Conservation (phyloP, 1,140 invertebrate genomes). For the Penaeus chinensis region DNA sequence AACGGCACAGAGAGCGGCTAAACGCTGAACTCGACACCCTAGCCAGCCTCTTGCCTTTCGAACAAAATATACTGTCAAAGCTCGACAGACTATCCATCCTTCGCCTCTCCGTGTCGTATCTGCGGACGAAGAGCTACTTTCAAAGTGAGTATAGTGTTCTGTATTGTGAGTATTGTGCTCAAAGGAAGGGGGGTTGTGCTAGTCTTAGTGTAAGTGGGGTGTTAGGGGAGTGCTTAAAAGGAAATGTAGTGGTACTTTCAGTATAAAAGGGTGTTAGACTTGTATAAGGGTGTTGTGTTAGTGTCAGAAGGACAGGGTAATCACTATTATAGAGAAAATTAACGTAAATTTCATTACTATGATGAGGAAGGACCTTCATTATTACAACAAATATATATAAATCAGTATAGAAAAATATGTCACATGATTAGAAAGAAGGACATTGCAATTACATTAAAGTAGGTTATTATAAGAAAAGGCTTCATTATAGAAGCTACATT, state of each 20-base stretch:
- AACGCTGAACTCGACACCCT: conserved; percentile 98
- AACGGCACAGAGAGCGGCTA: conserved; percentile 94
- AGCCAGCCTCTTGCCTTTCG: conserved; percentile 97
- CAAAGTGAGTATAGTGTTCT: conserved; percentile 81
- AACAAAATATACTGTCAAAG: conserved; percentile 97
- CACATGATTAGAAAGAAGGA: no score
- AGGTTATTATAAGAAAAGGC: no score
- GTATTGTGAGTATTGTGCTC: neutral
- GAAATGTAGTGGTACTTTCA: neutral
- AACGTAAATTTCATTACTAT: no score
- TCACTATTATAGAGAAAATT: no score
- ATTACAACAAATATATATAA: no score
- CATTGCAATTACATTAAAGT: no score
- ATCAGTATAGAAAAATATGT: no score
- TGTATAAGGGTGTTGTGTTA: no score
- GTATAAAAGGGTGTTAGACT: no score
- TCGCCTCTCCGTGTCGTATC: conserved; percentile 95
- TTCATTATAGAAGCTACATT: no score
- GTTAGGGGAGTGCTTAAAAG: neutral
- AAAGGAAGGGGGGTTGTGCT: neutral
- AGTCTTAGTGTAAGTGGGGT: neutral
- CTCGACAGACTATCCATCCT: conserved; percentile 97
- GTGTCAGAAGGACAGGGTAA: no score
- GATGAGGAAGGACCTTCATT: no score
- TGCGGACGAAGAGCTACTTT: conserved; percentile 98